Conservation (phyloP, 37 sponge, comb jelly and placozoan species). For the Tethya wilhelma region DNA sequence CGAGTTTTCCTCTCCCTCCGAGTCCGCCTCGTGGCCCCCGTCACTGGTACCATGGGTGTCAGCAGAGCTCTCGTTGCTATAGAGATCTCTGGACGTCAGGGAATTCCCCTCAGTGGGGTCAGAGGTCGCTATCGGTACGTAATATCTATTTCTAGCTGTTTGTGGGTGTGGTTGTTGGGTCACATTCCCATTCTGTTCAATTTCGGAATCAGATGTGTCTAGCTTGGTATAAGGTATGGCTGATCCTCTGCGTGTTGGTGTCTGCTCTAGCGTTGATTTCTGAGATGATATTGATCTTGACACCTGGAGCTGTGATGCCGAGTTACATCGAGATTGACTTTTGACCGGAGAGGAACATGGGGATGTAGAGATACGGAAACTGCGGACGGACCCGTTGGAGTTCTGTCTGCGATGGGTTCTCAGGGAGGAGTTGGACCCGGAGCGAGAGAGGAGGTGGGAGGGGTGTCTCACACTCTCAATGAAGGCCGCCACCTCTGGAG, state of each 20-base stretch:
- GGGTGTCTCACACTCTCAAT: constrained; percentile 26
- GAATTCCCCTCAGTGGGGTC: not conserved
- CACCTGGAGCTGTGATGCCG: not conserved
- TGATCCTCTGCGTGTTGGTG: not conserved
- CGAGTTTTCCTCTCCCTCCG: constrained; percentile 12
- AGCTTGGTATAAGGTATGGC: constrained; percentile 32
- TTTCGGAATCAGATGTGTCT: constrained; percentile 27
- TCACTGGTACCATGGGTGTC: constrained; percentile 4
- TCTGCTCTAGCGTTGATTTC: not conserved
- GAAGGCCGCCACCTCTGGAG: constrained; percentile 47
- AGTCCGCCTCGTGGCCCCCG: constrained; percentile 34
- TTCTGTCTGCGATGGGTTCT: not conserved
- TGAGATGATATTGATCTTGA: not conserved
- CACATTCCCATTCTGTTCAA: not conserved
- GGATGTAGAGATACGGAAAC: not conserved
- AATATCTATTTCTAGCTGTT: not conserved
- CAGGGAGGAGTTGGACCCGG: not conserved
- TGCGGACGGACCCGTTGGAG: not conserved
- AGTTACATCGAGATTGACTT: not conserved
- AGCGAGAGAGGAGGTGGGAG: not conserved
- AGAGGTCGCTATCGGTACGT: not conserved
- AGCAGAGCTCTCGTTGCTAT: constrained; percentile 36
- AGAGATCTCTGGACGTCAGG: not conserved
- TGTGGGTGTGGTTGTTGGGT: not conserved
- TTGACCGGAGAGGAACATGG: not conserved